Evolutionary conservation across 2,797 vertebrate genomes (phyloP).

Genomic region (Enteromius mattozi): DNA sequence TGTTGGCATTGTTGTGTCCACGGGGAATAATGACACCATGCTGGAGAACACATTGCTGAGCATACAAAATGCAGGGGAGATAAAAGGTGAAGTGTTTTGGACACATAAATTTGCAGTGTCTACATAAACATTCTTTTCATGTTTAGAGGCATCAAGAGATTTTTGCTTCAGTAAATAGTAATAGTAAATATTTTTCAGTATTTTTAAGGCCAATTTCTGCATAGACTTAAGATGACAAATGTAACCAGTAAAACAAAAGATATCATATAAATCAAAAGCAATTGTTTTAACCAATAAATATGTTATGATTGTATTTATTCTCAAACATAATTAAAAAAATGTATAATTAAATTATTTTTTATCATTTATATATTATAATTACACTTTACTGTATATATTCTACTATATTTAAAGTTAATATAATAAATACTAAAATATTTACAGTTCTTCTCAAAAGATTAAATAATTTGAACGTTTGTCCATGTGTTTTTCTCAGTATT

Average conservation of each 20-base stretch:
- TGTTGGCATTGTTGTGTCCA: constrained; percentile 72
- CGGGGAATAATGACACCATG: constrained; percentile 76
- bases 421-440: neutral
- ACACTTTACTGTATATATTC: neutral
- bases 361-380: neutral
- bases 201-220: neutral
- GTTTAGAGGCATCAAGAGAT: neutral
- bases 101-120: neutral
- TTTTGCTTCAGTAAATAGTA: neutral
- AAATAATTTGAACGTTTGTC: neutral
- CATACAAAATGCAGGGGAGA: constrained; percentile 72
- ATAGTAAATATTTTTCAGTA: neutral
- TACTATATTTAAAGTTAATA: neutral
- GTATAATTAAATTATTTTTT: neutral
- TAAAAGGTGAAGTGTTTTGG: constrained; percentile 74
- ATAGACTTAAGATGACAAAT: neutral
- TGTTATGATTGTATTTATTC: neutral
- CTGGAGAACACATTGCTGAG: constrained; percentile 72
- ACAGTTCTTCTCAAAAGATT: neutral
- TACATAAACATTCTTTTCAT: neutral
- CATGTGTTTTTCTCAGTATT: no score
- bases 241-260: neutral
- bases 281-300: neutral
- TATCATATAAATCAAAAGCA: neutral
- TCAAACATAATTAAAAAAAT: neutral